Evolutionary conservation across 2,888 invertebrate species (phyloP).

Genomic region (Drosophila trichaetosa): DNA sequence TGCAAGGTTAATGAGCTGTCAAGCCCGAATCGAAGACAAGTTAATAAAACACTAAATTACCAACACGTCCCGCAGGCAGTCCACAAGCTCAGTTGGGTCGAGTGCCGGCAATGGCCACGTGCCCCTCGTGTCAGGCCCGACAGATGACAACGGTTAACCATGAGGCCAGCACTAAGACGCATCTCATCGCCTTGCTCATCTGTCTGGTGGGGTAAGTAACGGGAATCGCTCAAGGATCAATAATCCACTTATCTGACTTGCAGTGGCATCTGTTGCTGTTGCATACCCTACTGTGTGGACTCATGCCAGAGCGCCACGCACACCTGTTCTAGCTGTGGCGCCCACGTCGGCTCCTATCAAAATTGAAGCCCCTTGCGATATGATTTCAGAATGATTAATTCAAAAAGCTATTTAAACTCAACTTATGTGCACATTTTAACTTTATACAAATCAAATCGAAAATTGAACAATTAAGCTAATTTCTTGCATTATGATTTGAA

Average conservation of each 20-base stretch:
- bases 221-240: not conserved
- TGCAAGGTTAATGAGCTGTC: constrained; percentile 30
- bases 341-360: constrained; percentile 72
- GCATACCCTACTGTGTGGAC: constrained; percentile 75
- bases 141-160: constrained; percentile 54
- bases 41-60: not conserved
- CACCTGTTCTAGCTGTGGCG: constrained; percentile 73
- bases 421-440: not conserved
- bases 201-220: constrained; percentile 63
- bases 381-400: not conserved
- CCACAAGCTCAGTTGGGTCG: constrained; percentile 46
- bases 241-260: not conserved
- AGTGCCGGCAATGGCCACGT: constrained; percentile 53
- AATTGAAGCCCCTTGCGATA: constrained; percentile 40
- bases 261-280: constrained; percentile 70
- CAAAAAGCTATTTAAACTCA: not conserved
- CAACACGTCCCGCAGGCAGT: constrained; percentile 3
- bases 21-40: not conserved
- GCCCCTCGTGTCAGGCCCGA: constrained; percentile 69
- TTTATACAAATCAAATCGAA: not conserved
- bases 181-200: constrained; percentile 65
- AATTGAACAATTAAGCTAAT: not conserved
- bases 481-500: not conserved
- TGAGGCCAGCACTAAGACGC: constrained; percentile 69
- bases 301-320: constrained; percentile 79